Evolutionary conservation across 2,888 invertebrate genomes (phyloP), one percentile per base, ranked within the genome.

Genomic region (Netelia virgata): DNA sequence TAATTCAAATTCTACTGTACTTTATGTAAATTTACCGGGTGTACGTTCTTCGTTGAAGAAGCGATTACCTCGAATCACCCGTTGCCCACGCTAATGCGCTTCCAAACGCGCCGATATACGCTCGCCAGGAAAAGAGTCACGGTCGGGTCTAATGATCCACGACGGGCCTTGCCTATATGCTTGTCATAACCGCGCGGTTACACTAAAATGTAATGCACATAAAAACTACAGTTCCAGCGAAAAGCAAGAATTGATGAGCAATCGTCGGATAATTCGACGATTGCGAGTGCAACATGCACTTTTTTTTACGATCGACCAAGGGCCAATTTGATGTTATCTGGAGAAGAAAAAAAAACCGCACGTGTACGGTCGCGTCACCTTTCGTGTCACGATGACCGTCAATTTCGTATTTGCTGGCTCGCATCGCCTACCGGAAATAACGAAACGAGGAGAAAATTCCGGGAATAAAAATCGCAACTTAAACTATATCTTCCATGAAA

Each of bases 71-170:
- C 55, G 16, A 8, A 8, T 55, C 16, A 16, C 68, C 16, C 47
- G 11, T 68, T 57, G 76, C 68, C 76, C 57, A 77, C 76, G 66
- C 76, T 68, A 59, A 77, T 77, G 76, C 59, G 59, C 68, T 77
- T 68, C 68, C 68, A 47, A 77, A 68, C 59, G 43, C 20, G 23
- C 59, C 36, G 57, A 59, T 72, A 72, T 23, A 72, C 59, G 59
- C 59, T 59, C 59, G 43, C 8, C 28, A 28, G 72, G 64, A 28
- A 77, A 59, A 68, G 68, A 68, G 47, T 77, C 16, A 68, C 43
- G 16, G 68, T 57, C 68, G 23, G 76, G 59, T 77, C 76, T 59
- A 47, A 69, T 59, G 59, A 77, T 68, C 57, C 16, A 16, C 64
- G 16, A 41, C 64, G 41, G 41, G 64, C 76, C 76, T 77, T 57